Percentiles rank a stretch among this genome's conserved stretches.
Conservation (phyloP, 2,888 invertebrate species). For the Drosophila neutralis region DNA sequence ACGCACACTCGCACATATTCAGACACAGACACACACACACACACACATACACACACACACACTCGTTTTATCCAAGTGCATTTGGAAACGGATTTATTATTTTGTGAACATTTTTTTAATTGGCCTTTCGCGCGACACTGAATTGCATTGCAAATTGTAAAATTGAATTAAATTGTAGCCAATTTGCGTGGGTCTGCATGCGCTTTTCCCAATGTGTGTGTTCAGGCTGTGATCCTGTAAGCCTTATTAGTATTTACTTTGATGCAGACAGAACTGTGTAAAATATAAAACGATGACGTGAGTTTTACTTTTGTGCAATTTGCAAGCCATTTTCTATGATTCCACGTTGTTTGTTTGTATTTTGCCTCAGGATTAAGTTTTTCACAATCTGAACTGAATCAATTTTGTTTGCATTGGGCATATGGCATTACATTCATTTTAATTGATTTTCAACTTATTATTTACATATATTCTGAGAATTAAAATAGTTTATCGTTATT, state of each 20-base stretch:
- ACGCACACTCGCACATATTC: not conserved
- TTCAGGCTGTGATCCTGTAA: slow-evolving; percentile 48
- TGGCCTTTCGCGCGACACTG: slow-evolving; percentile 39
- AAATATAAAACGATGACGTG: slow-evolving; percentile 39
- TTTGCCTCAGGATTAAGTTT: slow-evolving; percentile 23
- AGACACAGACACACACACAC: not conserved
- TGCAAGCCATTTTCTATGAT: slow-evolving; percentile 12
- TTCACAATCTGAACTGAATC: slow-evolving; percentile 7
- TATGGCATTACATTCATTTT: slow-evolving; percentile 1
- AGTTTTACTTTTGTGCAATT: slow-evolving; percentile 24
- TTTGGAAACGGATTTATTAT: slow-evolving; percentile 67
- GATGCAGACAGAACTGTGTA: slow-evolving; percentile 22
- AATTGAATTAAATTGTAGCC: slow-evolving; percentile 71
- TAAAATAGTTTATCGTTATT: not conserved
- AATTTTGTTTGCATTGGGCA: slow-evolving; percentile 1
- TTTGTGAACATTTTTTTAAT: slow-evolving; percentile 66
- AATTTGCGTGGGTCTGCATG: slow-evolving; percentile 32
- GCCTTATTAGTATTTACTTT: slow-evolving; percentile 55
- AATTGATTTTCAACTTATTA: slow-evolving; percentile 6
- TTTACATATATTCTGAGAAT: not conserved
- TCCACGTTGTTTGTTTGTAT: slow-evolving; percentile 6
- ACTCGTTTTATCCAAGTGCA: slow-evolving; percentile 33
- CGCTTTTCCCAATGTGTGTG: not conserved
- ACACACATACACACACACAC: not conserved
- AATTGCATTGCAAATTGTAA: slow-evolving; percentile 49